Base-by-base conservation (phyloP, 2,797 vertebrate species). In the Danio aesculapii region DNA sequence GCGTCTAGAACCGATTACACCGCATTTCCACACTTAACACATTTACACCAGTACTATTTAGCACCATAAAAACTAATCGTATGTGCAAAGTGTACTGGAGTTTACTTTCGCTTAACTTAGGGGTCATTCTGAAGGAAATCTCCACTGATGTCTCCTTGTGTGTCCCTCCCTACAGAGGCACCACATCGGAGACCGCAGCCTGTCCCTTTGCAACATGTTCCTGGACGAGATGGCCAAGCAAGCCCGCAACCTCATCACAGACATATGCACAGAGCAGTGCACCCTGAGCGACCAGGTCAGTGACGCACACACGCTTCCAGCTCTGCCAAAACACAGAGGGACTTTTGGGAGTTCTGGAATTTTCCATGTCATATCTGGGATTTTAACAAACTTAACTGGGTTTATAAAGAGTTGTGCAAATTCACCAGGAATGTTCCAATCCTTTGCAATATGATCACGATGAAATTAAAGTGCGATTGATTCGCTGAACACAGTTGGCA, bases 171-270 rank as follows among this genome's bases (percentile, higher is more conserved):
- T 76, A 53, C 88, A 99, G 98, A 93, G 98, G 67, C 98, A 99
- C 92, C 98, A 99, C 88, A 99, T 99, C 88, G 97, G 98, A 13
- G 98, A 99, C 66, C 97, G 98, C n/a, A 99, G 98, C 86, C 95
- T 99, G 71, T 99, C 98, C 3, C 86, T 99, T 84, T 99, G 98
- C 89, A 99, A 99, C 94, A 99, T 99, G 98, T 99, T 99, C 90
- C 90, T 99, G 93, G 98, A 99, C 83, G 98, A 99, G 92, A 99
- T 99, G 97, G 98, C 98, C 21, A 99, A 99, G 77, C 98, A 99
- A 87, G 98, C 98, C 84, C 92, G 97, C 75, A 99, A 99, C 92
- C 96, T 99, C 81, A 99, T 99, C 89, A 99, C 97, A 10, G 97
- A 99, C 86, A 99, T 99, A 92, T 99, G 98, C 92, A 99, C 98